Base-by-base conservation (phyloP, 1,140 invertebrate genomes). In the Saxidomus purpurata region DNA sequence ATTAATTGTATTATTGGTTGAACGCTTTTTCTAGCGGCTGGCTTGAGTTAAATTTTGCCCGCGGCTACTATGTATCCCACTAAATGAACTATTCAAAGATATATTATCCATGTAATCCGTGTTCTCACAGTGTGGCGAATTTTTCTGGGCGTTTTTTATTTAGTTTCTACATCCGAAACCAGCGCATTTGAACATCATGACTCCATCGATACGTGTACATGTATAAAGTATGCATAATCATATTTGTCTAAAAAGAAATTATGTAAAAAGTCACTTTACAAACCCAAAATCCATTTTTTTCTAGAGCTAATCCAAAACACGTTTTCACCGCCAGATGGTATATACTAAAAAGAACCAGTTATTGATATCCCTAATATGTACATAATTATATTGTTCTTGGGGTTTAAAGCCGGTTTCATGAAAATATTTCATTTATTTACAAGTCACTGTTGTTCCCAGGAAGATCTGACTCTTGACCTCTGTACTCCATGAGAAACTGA, bases 271-370 rank as follows among this genome's bases (percentile, higher is more conserved):
- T 6, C 19, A 22, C n/a, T 15, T 55, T 15, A 55, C 3, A 4
- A 13, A 55, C 52, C 15, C 4, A 22, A 55, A 55, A 55, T 55
- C 52, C 52, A 55, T 22, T 22, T 55, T 55, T 55, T 55, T 11
- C 15, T 22, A 22, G 52, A 22, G 15, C 15, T 4, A 11, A 22
- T 55, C 52, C 52, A 55, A 55, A 55, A 55, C 52, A 55, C 19
- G 52, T 55, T 55, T 55, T 55, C 52, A 55, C 52, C 52, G 52
- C 52, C n/a, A n/a, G n/a, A n/a, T n/a, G n/a, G n/a, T n/a, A n/a
- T n/a, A n/a, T n/a, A n/a, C n/a, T n/a, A n/a, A n/a, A n/a, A n/a
- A n/a, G n/a, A n/a, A n/a, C n/a, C n/a, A n/a, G n/a, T n/a, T n/a
- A n/a, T n/a, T n/a, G n/a, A n/a, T n/a, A n/a, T n/a, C n/a, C n/a